Conservation (phyloP, 2,113 vertebrate genomes). For the Esox niger region DNA sequence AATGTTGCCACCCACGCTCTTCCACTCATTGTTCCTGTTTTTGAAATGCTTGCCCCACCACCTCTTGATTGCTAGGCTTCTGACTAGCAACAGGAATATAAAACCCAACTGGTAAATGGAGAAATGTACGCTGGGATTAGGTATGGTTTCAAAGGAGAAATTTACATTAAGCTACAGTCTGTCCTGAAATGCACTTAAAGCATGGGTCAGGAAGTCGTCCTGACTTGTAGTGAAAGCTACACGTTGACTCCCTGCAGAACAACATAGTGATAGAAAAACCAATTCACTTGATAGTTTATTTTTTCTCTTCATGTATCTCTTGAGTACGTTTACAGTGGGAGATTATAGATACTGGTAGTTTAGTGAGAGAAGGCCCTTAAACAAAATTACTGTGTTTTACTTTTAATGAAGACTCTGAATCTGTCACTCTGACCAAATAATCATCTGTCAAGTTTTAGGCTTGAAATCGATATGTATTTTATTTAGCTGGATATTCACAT, state of each 20-base stretch:
- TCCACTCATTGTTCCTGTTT: neutral
- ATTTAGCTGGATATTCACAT: slow-evolving; percentile 39
- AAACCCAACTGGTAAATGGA: neutral
- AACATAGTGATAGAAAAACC: slow-evolving; percentile 1
- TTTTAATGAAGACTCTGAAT: slow-evolving; percentile 3
- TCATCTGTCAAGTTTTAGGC: slow-evolving; percentile 26
- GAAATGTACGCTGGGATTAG: neutral
- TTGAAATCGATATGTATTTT: slow-evolving; percentile 17
- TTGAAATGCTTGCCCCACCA: neutral
- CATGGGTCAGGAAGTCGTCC: slow-evolving; percentile 9
- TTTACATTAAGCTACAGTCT: neutral
- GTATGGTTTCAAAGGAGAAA: slow-evolving; percentile 2
- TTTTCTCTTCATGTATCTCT: neutral
- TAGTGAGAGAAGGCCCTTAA: neutral
- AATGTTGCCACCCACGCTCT: slow-evolving; percentile 29
- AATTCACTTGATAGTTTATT: no score
- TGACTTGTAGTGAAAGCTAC: no score
- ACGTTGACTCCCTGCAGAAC: slow-evolving; percentile 14
- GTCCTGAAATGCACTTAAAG: neutral
- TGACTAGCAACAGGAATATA: neutral
- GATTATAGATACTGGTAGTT: neutral
- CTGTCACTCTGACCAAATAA: slow-evolving; percentile 32
- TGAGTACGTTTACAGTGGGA: neutral
- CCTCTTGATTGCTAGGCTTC: neutral
- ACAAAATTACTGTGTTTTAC: neutral